These are phyloP conservation scores for Andrena chrysosceles DNA, from an alignment of 2,888 invertebrate genomes.

Conservation along the genomic window DNA sequence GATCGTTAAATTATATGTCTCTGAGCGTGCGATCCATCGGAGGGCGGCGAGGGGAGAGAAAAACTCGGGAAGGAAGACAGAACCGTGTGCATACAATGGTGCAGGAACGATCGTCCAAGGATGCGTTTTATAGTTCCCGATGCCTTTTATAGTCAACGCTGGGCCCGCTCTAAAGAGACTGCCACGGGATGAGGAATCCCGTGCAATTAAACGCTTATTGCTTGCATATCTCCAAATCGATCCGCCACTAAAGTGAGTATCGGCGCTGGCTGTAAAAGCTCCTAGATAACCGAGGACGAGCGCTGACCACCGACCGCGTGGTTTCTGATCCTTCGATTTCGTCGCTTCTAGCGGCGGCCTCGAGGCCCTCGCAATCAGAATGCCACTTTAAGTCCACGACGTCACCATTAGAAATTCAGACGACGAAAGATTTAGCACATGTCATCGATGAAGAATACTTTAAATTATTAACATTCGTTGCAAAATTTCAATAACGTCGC, in stretches of 20 bases:
- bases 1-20: constrained; percentile 68
- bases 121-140: constrained; percentile 85
- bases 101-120: constrained; percentile 82
- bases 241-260: constrained; percentile 84
- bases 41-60: constrained; percentile 29
- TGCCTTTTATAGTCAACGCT: constrained; percentile 83
- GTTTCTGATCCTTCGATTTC: constrained; percentile 57
- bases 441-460: too few relatives aligned
- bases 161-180: constrained; percentile 79
- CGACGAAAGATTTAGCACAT: too few relatives aligned
- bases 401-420: background rate
- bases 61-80: constrained; percentile 46
- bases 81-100: constrained; percentile 80
- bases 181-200: constrained; percentile 83
- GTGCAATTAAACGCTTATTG: constrained; percentile 85
- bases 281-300: constrained; percentile 79
- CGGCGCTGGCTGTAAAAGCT: constrained; percentile 83
- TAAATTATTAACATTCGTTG: background rate
- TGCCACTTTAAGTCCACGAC: background rate
- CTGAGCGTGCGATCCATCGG: constrained; percentile 35
- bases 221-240: constrained; percentile 85
- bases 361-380: constrained; percentile 19
- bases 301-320: constrained; percentile 65
- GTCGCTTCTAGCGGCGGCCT: constrained; percentile 46
- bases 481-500: background rate